Base-by-base conservation (phyloP, 2,888 invertebrate genomes). In the Drosophila acutilabella region DNA sequence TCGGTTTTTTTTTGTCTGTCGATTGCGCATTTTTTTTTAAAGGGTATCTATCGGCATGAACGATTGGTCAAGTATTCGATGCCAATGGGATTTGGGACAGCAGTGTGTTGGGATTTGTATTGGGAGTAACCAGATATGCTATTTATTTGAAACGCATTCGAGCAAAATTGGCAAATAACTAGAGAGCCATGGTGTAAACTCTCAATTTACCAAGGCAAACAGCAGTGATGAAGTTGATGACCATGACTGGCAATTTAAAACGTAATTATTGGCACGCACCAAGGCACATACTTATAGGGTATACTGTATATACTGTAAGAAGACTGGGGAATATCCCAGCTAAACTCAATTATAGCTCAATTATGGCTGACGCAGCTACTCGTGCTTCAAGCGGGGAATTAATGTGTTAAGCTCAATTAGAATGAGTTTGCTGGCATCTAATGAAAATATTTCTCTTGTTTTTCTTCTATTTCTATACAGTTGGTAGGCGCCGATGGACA, bases 401-500 rank as follows among this genome's bases (percentile, higher is more conserved):
- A 84, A 84, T 87, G 76, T 73, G 75, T 71, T 76, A 78, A 78
- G 70, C 76, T 68, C 84, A 85, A 81, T 85, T 89, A 85, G 74
- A 77, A 70, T 64, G 54, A 69, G 66, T 60, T 36, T 47, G 45
- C 20, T 44, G 16, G 40, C 30, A 40, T 57, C 65, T 77, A 71
- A 77, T 76, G 74, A 68, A 30, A 82, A 69, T 68, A 56, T 51
- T 56, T 45, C 58, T 59, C 18, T 50, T 41, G 13, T 33, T 18
- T 18, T 60, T 10, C 56, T 58, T 52, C 54, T 66, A 60, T 38
- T 44, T 57, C 47, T 26, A 0, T 92, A 11, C 94, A 99, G 99
- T 94, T 99, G 68, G 94, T 98, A 89, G 97, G 97, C 58, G 90
- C 91, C 61, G 97, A 98, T 52, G 95, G 95, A 81, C 96, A 95